Percentiles rank a stretch among this genome's conserved stretches.
phyloP scores from a whole-genome alignment of 1,140 invertebrate genomes.

The Caenorhabditis tropicalis region DNA sequence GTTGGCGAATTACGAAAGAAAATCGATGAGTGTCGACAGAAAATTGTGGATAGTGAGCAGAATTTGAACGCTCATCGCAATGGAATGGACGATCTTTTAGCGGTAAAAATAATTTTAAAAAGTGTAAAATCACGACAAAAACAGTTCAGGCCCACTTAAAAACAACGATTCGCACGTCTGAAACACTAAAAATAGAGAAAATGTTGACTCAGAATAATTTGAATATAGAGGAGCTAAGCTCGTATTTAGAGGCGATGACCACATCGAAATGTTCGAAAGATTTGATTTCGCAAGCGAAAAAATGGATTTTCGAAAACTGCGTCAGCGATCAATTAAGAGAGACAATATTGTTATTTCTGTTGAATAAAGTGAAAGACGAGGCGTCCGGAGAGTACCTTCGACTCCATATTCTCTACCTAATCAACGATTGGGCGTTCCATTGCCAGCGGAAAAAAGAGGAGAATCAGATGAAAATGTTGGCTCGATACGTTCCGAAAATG shows the following conservation, averaged over 20 bases:
- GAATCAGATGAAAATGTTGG: no score
- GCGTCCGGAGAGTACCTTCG: conserved; percentile 59
- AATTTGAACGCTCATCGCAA: neutral
- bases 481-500: conserved; percentile 66
- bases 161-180: neutral
- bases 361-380: conserved; percentile 58
- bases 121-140: neutral
- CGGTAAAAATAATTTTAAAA: neutral
- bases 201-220: neutral
- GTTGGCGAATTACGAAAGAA: neutral
- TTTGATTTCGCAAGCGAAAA: conserved; percentile 58
- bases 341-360: conserved; percentile 63
- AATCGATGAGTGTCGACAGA: neutral
- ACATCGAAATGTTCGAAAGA: neutral
- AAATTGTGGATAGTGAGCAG: conserved; percentile 4
- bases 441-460: no score
- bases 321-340: conserved; percentile 64
- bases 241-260: neutral
- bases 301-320: conserved; percentile 70
- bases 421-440: conserved; percentile 69
- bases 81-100: neutral
- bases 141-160: neutral
- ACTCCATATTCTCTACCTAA: conserved; percentile 66
- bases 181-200: neutral
- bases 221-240: neutral